Conservation (phyloP, 2,797 vertebrate genomes). For the Phrynocephalus forsythii region DNA sequence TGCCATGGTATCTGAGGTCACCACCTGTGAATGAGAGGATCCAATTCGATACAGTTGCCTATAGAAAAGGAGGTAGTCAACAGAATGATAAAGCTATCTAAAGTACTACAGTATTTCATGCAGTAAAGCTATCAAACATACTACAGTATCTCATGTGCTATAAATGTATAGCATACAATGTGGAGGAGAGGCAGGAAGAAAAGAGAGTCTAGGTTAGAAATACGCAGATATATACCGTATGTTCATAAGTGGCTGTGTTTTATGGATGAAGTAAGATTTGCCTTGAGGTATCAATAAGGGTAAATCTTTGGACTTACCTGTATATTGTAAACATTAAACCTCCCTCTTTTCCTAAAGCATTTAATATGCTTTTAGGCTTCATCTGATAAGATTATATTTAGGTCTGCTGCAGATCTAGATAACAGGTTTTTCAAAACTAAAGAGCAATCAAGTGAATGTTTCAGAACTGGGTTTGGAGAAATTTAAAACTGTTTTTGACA, state of each 20-base stretch:
- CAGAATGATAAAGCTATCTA: too few relatives aligned
- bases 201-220: not conserved
- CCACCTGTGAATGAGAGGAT: not conserved
- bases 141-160: not conserved
- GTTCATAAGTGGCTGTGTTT: not conserved
- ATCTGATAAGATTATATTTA: conserved; percentile 49
- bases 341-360: conserved; percentile 31
- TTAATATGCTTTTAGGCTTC: conserved; percentile 53
- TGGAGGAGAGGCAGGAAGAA: not conserved
- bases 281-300: not conserved
- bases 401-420: conserved; percentile 73
- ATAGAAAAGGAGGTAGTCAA: not conserved
- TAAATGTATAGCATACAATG: not conserved
- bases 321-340: not conserved
- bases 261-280: too few relatives aligned
- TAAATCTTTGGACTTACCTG: not conserved
- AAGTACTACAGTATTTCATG: not conserved
- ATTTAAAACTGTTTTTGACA: not conserved
- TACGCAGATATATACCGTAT: too few relatives aligned
- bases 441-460: not conserved
- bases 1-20: not conserved
- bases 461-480: not conserved
- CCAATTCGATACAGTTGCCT: not conserved
- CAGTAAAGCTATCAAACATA: not conserved
- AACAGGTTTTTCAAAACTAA: conserved; percentile 7